These are phyloP conservation scores for Steromphala cineraria DNA, from an alignment of 2,888 invertebrate species.

Conservation along the genomic window DNA sequence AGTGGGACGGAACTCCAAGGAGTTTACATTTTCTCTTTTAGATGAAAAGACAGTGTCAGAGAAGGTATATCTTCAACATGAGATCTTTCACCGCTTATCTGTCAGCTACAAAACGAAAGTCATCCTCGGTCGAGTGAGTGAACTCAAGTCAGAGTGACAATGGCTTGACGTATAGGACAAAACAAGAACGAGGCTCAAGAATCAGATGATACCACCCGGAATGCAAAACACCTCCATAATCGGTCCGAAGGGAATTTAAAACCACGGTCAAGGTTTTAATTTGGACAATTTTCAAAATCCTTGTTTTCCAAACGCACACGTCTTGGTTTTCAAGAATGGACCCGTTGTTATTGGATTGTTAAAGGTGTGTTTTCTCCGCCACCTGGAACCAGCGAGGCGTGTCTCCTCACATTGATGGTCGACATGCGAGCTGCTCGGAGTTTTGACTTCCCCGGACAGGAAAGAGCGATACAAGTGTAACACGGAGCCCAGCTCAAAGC, in stretches of 20 bases:
- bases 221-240: background rate
- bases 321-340: conserved; percentile 13
- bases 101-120: conserved; percentile 5
- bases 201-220: background rate
- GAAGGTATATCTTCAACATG: background rate
- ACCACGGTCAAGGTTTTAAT: background rate
- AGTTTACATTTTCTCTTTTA: background rate
- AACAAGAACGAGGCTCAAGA: no score
- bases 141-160: background rate
- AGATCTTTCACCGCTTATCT: background rate
- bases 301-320: background rate
- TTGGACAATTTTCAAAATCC: background rate
- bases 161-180: background rate
- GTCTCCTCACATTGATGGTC: background rate
- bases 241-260: background rate
- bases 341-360: background rate
- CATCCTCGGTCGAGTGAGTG: background rate
- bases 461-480: no score
- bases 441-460: no score
- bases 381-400: background rate
- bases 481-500: no score
- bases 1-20: background rate
- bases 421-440: no score
- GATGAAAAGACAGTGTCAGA: background rate
- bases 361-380: background rate